Conservation (phyloP, 2,888 invertebrate genomes). For the Ligdia adustata region DNA sequence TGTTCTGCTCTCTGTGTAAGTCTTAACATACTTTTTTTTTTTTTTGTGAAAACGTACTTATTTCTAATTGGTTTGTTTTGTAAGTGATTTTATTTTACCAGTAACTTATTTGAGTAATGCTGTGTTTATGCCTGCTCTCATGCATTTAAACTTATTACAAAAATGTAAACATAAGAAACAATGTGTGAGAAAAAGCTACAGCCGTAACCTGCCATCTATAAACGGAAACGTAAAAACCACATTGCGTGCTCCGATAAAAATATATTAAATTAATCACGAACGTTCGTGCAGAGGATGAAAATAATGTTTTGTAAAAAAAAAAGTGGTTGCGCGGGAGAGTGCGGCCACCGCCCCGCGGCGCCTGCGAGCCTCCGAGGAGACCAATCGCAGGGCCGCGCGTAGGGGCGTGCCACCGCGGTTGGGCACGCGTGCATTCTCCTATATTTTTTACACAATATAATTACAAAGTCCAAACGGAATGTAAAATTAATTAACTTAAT, state of each 20-base stretch:
- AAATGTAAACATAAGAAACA: slow-evolving; percentile 12
- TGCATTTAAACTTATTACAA: slow-evolving; percentile 2
- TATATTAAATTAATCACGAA: slow-evolving; percentile 78
- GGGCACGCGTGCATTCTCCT: slow-evolving; percentile 9
- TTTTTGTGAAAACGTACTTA: no score
- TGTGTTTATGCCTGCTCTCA: no score
- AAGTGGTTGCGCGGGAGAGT: slow-evolving; percentile 48
- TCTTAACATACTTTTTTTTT: no score
- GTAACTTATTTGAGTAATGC: no score
- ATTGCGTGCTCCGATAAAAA: slow-evolving; percentile 66
- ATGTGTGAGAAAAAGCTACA: slow-evolving; percentile 20
- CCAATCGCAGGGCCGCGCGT: slow-evolving; percentile 52
- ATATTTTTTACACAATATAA: slow-evolving; percentile 59
- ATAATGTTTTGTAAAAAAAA: slow-evolving; percentile 56
- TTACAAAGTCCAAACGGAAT: slow-evolving; percentile 55
- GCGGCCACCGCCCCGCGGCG: slow-evolving; percentile 46
- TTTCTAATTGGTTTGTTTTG: no score
- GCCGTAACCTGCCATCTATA: slow-evolving; percentile 14
- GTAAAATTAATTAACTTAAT: slow-evolving; percentile 69
- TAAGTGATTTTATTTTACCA: no score
- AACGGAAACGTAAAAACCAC: slow-evolving; percentile 56
- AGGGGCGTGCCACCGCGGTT: slow-evolving; percentile 48
- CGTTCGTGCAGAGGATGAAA: slow-evolving; percentile 58
- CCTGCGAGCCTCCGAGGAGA: slow-evolving; percentile 39
- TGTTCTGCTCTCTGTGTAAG: no score